These are phyloP conservation scores for Zaprionus bogoriensis DNA, from an alignment of 2,888 invertebrate genomes.

Conservation along the genomic window DNA sequence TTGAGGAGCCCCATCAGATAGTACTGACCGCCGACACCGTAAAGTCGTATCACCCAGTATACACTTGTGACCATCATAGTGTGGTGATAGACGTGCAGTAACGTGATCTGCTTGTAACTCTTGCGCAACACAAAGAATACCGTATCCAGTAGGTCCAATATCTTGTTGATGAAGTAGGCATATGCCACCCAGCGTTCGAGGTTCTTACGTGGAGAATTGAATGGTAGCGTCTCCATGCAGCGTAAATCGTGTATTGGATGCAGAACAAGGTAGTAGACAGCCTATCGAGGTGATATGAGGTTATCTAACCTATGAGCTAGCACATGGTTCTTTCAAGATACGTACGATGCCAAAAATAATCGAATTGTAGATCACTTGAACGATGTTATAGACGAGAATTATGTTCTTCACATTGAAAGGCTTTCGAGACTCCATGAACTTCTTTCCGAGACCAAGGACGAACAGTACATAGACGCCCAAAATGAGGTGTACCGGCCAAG, in stretches of 20 bases:
- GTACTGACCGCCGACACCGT: conserved; percentile 85
- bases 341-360: conserved; percentile 23
- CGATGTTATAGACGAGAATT: conserved; percentile 90
- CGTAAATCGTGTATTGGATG: conserved; percentile 7
- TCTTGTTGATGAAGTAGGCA: conserved; percentile 83
- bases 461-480: conserved; percentile 87
- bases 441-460: conserved; percentile 88
- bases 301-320: background rate
- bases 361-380: conserved; percentile 81
- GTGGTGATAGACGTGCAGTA: conserved; percentile 95
- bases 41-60: conserved; percentile 90
- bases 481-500: conserved; percentile 87
- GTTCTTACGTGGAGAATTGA: conserved; percentile 17
- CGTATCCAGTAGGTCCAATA: conserved; percentile 90
- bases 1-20: conserved; percentile 83
- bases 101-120: conserved; percentile 93
- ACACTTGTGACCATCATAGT: conserved; percentile 88
- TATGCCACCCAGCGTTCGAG: conserved; percentile 53
- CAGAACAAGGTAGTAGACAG: conserved; percentile 27
- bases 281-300: background rate
- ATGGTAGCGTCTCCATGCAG: conserved; percentile 35
- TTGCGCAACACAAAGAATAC: conserved; percentile 94
- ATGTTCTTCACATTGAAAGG: conserved; percentile 88
- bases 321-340: background rate
- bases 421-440: conserved; percentile 88